Evolutionary conservation across 2,888 invertebrate species (phyloP).

Genomic region (Plemyria rubiginata): DNA sequence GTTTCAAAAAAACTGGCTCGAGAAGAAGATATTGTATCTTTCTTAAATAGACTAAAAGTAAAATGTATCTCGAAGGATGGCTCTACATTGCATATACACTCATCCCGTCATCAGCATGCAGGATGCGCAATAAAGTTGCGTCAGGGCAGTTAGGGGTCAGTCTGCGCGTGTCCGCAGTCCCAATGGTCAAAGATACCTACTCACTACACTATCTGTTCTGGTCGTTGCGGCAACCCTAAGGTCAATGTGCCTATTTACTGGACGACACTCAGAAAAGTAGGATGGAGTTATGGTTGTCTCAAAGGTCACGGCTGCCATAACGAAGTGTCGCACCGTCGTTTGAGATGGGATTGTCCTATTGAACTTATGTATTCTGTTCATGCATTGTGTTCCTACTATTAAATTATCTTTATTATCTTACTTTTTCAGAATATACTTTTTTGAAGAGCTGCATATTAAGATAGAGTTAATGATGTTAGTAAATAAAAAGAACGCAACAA

Average conservation of each 20-base stretch:
- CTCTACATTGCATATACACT: conserved; percentile 43
- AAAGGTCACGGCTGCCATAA: conserved; percentile 30
- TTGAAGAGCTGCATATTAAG: neutral
- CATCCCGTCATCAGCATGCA: conserved; percentile 59
- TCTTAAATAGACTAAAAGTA: neutral
- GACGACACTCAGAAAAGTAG: conserved; percentile 45
- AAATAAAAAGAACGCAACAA: no score
- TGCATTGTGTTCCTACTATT: neutral
- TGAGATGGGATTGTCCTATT: neutral
- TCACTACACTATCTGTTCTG: conserved; percentile 29
- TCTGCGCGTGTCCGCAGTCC: conserved; percentile 65
- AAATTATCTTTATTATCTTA: neutral
- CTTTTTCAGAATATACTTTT: neutral
- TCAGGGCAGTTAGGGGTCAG: conserved; percentile 70
- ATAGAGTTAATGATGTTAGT: no score
- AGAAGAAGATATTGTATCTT: no score
- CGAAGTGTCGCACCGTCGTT: conserved; percentile 4
- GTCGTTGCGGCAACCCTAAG: conserved; percentile 66
- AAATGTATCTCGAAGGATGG: conserved; percentile 35
- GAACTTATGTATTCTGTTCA: neutral
- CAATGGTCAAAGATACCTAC: conserved; percentile 42
- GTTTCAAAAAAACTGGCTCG: no score
- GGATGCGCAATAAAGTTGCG: conserved; percentile 65
- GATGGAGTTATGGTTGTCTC: conserved; percentile 21
- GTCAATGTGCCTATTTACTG: conserved; percentile 73